Conservation (phyloP, 2,888 invertebrate genomes). For the Phalangium opilio region DNA sequence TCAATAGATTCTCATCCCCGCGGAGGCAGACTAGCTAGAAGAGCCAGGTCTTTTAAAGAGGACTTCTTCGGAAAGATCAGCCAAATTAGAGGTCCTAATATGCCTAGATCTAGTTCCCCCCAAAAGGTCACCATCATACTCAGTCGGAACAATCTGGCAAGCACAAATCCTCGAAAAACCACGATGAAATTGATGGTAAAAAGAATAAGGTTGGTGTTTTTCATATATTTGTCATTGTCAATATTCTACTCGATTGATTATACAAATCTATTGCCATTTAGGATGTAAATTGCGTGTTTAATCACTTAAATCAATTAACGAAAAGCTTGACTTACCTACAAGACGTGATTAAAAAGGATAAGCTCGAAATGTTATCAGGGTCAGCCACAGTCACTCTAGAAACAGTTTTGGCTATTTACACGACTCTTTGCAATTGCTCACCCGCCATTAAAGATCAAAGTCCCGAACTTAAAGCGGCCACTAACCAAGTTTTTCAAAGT, state of each 20-base stretch:
- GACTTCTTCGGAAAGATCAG: conserved; percentile 78
- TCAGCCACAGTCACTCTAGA: conserved; percentile 87
- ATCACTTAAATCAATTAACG: too few relatives aligned
- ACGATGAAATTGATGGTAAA: not conserved
- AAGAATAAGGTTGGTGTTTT: not conserved
- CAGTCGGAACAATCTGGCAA: too few relatives aligned
- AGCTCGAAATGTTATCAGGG: conserved; percentile 80
- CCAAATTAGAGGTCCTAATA: conserved; percentile 62
- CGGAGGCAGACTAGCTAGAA: conserved; percentile 63
- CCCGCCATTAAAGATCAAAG: conserved; percentile 30
- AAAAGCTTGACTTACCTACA: conserved; percentile 48
- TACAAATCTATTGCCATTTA: too few relatives aligned
- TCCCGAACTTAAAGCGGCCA: conserved; percentile 56
- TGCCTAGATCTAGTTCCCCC: not conserved
- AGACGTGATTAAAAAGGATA: conserved; percentile 80
- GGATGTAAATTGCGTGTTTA: too few relatives aligned
- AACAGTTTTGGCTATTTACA: conserved; percentile 73
- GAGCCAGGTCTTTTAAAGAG: conserved; percentile 82
- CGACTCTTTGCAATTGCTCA: conserved; percentile 37
- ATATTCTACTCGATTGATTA: too few relatives aligned
- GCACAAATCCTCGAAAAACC: too few relatives aligned
- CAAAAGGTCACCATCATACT: too few relatives aligned
- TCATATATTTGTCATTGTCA: too few relatives aligned
- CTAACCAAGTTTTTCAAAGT: conserved; percentile 70
- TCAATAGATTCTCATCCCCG: conserved; percentile 6